phyloP scores from a whole-genome alignment of 2,888 invertebrate species.

The Phyllotreta striolata region DNA sequence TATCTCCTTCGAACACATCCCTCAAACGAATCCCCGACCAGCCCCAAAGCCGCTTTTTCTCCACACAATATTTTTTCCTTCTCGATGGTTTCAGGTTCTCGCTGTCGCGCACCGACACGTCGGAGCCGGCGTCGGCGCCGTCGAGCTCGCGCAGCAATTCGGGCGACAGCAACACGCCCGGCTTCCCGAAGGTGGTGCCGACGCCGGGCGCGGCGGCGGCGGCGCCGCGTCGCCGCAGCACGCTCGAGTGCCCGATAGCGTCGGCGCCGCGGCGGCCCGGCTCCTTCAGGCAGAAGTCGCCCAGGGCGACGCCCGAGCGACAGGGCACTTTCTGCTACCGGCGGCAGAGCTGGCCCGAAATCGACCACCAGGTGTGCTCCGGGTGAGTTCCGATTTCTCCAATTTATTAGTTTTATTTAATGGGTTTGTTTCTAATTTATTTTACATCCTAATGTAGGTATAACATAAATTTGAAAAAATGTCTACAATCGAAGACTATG shows the following conservation, averaged over 20 bases:
- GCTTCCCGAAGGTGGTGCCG: conserved; percentile 78
- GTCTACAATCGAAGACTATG: too few species aligned
- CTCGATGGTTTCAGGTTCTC: conserved; percentile 59
- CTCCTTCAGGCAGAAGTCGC: conserved; percentile 63
- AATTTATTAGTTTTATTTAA: too few species aligned
- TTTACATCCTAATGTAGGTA: too few species aligned
- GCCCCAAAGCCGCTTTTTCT: too few species aligned
- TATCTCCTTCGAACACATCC: too few species aligned
- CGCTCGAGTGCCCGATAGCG: conserved; percentile 65
- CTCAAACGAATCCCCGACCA: too few species aligned
- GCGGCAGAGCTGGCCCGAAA: conserved; percentile 84
- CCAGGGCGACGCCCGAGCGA: conserved; percentile 66
- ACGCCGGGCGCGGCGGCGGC: conserved; percentile 71
- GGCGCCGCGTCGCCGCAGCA: conserved; percentile 66
- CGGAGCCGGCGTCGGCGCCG: conserved; percentile 50
- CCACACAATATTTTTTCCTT: too few species aligned
- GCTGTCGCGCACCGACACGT: conserved; percentile 56
- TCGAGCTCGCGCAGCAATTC: conserved; percentile 58
- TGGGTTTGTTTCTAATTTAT: too few species aligned
- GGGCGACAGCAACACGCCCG: conserved; percentile 62
- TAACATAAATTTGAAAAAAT: too few species aligned
- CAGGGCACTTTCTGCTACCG: conserved; percentile 80
- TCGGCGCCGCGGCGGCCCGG: conserved; percentile 61
- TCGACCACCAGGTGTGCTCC: conserved; percentile 82
- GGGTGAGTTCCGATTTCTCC: too few species aligned